These are phyloP conservation scores for Phragmatobia fuliginosa DNA, from an alignment of 2,888 invertebrate species.

Conservation along the genomic window DNA sequence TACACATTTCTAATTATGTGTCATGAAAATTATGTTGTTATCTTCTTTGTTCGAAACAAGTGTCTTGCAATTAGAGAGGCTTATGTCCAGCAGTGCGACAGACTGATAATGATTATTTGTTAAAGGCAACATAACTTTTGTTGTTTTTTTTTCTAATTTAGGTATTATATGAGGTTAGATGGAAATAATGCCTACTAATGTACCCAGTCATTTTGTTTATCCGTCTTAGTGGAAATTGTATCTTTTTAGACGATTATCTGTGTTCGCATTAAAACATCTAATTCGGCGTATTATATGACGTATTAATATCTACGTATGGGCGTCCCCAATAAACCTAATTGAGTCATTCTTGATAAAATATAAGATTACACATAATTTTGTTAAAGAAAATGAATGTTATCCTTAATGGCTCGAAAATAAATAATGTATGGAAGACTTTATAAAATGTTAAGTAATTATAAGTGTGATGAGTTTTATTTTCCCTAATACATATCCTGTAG, in stretches of 20 bases:
- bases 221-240: not conserved
- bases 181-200: no score
- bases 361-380: not conserved
- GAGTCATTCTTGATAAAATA: not conserved
- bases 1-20: not conserved
- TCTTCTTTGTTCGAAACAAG: no score
- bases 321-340: not conserved
- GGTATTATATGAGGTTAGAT: not conserved
- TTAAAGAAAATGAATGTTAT: not conserved
- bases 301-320: not conserved
- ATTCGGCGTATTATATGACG: not conserved
- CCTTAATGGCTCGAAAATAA: not conserved
- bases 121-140: no score
- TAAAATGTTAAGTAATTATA: not conserved
- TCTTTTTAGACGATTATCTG: not conserved
- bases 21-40: not conserved
- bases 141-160: rapidly evolving
- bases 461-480: not conserved
- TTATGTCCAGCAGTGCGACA: no score
- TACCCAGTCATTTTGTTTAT: not conserved
- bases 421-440: not conserved
- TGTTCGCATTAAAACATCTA: not conserved
- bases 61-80: no score
- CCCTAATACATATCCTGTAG: not conserved
- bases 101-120: no score